Percentiles rank a stretch among this genome's conserved stretches.
Conservation (phyloP, 2,797 vertebrate genomes). For the Alosa sapidissima region DNA sequence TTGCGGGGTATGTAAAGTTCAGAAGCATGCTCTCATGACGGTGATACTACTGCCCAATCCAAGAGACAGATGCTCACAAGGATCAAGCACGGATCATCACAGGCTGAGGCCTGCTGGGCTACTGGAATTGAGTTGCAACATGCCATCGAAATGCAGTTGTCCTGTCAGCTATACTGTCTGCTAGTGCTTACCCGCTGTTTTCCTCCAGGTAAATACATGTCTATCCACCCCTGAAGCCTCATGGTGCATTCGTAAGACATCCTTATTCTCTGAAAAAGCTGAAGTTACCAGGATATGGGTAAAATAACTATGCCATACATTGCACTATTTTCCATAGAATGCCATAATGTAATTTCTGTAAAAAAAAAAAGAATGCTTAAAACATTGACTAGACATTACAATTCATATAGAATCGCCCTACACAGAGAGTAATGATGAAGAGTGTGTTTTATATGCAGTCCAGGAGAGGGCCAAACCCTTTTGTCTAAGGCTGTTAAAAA, state of each 20-base stretch:
- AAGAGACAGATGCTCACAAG: neutral
- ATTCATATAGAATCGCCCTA: neutral
- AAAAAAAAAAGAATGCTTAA: neutral
- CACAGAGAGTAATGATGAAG: neutral
- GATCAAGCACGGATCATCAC: neutral
- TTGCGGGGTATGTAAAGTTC: neutral
- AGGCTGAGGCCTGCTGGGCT: neutral
- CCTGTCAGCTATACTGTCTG: neutral
- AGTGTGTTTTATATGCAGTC: neutral
- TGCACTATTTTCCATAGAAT: neutral
- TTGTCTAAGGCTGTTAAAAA: constrained; percentile 2
- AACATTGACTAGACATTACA: neutral
- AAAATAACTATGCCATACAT: neutral
- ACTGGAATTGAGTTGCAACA: neutral
- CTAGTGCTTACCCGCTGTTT: neutral
- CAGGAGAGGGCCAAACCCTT: neutral
- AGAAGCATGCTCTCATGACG: neutral
- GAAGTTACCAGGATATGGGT: neutral
- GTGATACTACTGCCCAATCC: neutral
- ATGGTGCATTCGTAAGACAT: neutral
- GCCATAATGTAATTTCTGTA: no score
- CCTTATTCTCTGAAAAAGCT: neutral
- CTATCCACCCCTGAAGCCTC: neutral
- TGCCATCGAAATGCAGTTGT: no score
- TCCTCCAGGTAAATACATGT: neutral